These are phyloP conservation scores for Hylia prasina DNA, from an alignment of 2,113 vertebrate genomes.

Conservation along the genomic window DNA sequence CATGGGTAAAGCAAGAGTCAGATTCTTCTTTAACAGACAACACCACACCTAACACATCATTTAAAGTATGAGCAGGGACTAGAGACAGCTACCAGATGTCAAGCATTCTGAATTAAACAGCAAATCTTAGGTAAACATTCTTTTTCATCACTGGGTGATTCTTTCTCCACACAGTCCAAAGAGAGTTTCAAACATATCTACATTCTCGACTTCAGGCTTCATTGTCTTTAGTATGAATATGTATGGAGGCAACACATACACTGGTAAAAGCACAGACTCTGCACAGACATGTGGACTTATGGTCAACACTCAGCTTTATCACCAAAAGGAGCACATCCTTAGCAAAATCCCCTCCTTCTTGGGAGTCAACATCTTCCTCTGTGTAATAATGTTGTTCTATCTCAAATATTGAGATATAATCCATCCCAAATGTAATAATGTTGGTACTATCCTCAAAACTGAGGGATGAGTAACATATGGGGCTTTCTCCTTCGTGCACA, in stretches of 20 bases:
- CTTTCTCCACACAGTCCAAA: not conserved
- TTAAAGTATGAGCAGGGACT: not conserved
- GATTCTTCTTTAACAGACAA: not conserved
- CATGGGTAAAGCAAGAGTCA: not conserved
- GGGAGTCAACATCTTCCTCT: not conserved
- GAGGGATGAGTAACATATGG: not conserved
- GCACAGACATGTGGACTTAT: not conserved
- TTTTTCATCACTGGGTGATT: not conserved
- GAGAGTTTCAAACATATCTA: not conserved
- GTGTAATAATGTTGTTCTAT: not conserved
- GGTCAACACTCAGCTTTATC: not conserved
- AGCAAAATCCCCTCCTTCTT: not conserved
- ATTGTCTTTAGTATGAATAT: accelerated
- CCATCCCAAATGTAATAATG: not conserved
- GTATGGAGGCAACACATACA: not conserved
- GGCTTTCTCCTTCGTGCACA: not conserved
- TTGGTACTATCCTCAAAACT: not conserved
- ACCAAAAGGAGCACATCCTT: not conserved
- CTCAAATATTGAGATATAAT: not conserved
- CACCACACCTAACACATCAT: not conserved
- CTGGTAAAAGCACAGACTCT: not conserved
- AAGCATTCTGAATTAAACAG: not conserved
- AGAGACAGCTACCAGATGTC: not conserved
- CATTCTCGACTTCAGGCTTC: not conserved
- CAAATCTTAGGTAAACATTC: not conserved